phyloP scores from a whole-genome alignment of 2,888 invertebrate genomes.

The Eristalis tenax region DNA sequence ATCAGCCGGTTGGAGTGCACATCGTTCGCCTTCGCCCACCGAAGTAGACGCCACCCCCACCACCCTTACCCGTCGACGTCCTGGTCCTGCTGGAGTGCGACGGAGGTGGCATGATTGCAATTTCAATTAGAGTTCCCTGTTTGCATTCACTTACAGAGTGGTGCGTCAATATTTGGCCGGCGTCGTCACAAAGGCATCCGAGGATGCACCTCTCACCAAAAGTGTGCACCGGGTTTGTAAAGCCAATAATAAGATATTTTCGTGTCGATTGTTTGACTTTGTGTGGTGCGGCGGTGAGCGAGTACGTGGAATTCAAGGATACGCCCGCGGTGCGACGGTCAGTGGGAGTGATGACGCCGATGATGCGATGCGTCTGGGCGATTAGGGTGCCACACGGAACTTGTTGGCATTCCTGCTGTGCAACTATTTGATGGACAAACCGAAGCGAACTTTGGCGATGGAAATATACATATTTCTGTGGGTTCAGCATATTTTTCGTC shows the following conservation, averaged over 20 bases:
- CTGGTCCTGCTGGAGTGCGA: neutral
- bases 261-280: conserved; percentile 51
- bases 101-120: conserved; percentile 55
- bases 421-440: conserved; percentile 34
- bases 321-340: neutral
- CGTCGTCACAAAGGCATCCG: conserved; percentile 62
- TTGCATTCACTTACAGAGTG: conserved; percentile 71
- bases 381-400: conserved; percentile 33
- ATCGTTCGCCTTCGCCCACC: neutral
- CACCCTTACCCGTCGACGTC: neutral
- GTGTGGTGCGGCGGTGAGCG: neutral
- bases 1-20: neutral
- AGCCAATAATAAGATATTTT: conserved; percentile 53
- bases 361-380: neutral
- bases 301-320: neutral
- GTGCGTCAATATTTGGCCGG: conserved; percentile 61
- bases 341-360: neutral
- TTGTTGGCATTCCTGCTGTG: neutral
- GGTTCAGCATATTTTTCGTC: conserved; percentile 17
- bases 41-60: neutral
- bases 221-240: conserved; percentile 16
- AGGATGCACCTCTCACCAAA: conserved; percentile 16
- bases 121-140: conserved; percentile 73
- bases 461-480: conserved; percentile 24
- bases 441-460: conserved; percentile 21